Evolutionary conservation across 92 coral and sea anemone genomes (phyloP), one percentile per base, ranked within the genome.

Genomic region (Scolanthus callimorphus): DNA sequence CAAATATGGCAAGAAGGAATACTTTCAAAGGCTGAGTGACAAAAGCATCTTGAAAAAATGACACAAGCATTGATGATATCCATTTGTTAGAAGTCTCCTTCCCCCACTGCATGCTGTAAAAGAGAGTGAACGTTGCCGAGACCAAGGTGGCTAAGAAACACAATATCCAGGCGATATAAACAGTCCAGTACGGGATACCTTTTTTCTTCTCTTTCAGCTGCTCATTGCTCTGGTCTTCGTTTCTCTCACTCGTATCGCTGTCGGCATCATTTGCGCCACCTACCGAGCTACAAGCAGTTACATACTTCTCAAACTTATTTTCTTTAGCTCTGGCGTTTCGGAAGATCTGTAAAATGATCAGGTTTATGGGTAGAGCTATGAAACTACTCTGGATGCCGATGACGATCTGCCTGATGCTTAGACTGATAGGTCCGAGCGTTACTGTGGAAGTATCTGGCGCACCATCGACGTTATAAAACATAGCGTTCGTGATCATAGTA

Each of bases 401-500:
- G 25, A 81, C 65, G 30, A 85, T 58, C 55, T 85, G 84, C 27
- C 30, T 59, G 17, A 74, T 25, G 52, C 80, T 85, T 37, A 85
- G 49, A 6, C 63, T 52, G 20, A 85, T 31, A 13, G 92, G 92
- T n/a, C 92, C 92, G 51, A 89, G 17, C 11, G 62, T 44, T 17
- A 86, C 56, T 0, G 85, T 68, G 1, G 74, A 76, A 10, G 69
- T 56, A 28, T 75, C 78, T 4, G 89, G 74, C 54, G 57, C 70
- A 20, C 71, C 71, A 2, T 75, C 89, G 23, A 70, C 62, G 51
- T 81, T 71, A 21, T 86, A 86, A 61, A 86, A 86, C 95, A 81
- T 86, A 2, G 95, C 95, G 59, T 79, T 86, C 9, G 85, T 72
- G 12, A 86, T 76, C 95, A 86, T 86, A 23, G 95, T 51, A 21